phyloP scores from a whole-genome alignment of 1,140 invertebrate genomes.

The Nephila pilipes region DNA sequence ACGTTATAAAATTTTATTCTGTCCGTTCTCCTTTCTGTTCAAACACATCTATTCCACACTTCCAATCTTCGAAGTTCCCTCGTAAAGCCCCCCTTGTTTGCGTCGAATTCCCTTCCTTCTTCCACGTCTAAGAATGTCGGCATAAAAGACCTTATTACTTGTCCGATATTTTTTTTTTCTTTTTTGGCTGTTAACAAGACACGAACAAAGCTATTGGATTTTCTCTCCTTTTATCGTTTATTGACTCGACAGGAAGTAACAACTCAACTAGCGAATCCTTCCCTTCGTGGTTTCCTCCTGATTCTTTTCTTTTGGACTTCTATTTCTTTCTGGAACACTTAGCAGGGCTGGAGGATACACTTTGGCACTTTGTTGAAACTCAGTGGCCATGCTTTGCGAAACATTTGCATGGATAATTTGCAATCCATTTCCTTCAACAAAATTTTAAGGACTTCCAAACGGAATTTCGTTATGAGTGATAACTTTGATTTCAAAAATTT shows the following conservation, averaged over 20 bases:
- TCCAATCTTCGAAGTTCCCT: constrained; percentile 54
- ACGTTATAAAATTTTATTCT: constrained; percentile 59
- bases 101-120: background rate
- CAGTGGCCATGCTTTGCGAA: too few relatives aligned
- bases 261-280: constrained; percentile 55
- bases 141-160: constrained; percentile 75
- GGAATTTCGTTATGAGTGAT: too few relatives aligned
- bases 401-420: too few relatives aligned
- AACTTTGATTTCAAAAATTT: too few relatives aligned
- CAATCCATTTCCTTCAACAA: too few relatives aligned
- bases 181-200: constrained; percentile 68
- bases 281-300: background rate
- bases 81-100: constrained; percentile 14
- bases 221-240: constrained; percentile 72
- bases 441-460: too few relatives aligned
- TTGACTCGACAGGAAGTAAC: constrained; percentile 63
- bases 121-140: constrained; percentile 56
- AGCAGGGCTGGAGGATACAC: too few relatives aligned
- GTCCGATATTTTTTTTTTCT: constrained; percentile 71
- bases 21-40: constrained; percentile 29
- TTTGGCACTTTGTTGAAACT: too few relatives aligned
- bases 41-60: constrained; percentile 36
- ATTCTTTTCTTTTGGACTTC: background rate
- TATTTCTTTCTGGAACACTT: background rate
- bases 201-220: constrained; percentile 74